Evolutionary conservation across 2,797 vertebrate genomes (phyloP), one percentile per base, ranked within the genome.

Genomic region (Tadarida brasiliensis): DNA sequence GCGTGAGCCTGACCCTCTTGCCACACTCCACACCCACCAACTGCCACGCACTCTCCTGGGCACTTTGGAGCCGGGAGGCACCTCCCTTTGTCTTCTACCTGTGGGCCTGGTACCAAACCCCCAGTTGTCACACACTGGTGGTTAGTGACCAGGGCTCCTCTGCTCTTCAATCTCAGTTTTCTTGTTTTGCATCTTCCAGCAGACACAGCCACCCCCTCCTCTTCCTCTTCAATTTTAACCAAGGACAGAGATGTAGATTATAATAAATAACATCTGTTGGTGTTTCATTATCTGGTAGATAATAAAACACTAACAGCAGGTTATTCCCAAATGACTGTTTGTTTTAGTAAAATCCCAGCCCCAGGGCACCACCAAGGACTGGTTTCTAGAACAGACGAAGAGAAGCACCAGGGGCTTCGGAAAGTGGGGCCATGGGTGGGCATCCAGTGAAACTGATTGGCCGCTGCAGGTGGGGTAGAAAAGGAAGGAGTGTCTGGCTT

Each of bases 21-120:
- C 54, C 11, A 3, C 30, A 74, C 8, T 1, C 47, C n/a, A 10
- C 0, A 1, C 51, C 11, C 19, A 2, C 74, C 22, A 3, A 2
- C 65, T 26, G 24, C 30, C 63, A 35, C n/a, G 22, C 63, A 12
- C 11, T 39, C 15, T 44, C n/a, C 47, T 19, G 17, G 35, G 59
- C 49, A 11, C 49, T 0, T 11, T 0, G 30, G 47, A 28, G 15
- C 35, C 26, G n/a, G 7, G 0, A 19, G 61, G 35, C 28, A 17
- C 28, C 3, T 78, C 3, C 12, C 24, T 77, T 44, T 51, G 19
- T 71, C 74, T 26, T 83, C 83, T 54, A 11, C 16, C 14, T 1
- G 1, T 8, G 2, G 49, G n/a, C n/a, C 70, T 86, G 12, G 9
- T 49, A 7, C 26, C 35, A 73, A 28, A 87, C 20, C n/a, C 68